Evolutionary conservation across 1,140 invertebrate species (phyloP), one percentile per base, ranked within the genome.

Genomic region (Rhynchophorus ferrugineus): DNA sequence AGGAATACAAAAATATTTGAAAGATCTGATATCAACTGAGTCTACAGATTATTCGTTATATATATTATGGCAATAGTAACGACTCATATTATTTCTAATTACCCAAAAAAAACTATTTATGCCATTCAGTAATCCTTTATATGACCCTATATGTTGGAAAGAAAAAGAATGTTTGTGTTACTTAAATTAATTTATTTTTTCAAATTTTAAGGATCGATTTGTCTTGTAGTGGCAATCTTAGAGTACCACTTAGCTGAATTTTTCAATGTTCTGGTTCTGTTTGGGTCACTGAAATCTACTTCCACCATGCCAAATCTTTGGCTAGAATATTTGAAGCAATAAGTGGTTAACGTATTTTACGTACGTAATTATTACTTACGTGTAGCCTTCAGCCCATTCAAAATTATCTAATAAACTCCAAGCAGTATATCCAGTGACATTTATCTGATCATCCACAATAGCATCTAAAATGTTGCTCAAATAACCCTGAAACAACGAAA

Each of bases 291-390:
- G 60, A 89, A 90, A 64, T 91, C 79, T 0, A 91, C 83, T 13
- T 80, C 73, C 60, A 83, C 81, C 0, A 91, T 61, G 1, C 88
- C 89, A 66, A 88, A 91, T 56, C 76, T 79, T 71, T 2, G 79
- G 80, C 70, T 53, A 75, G 75, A 66, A 58, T 50, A 67, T 60
- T 0, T n/a, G n/a, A 34, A 22, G 7, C 5, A 1, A 37, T 17
- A 5, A 41, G 11, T 3, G 7, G 6, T 17, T 41, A 3, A 9
- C 11, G 11, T 18, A 17, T 5, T 5, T 3, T 37, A 3, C 13
- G 11, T 3, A 18, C 2, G 11, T 17, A 39, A 39, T 3, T 13
- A 44, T 8, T 17, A 38, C 54, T 57, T 61, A 62, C 59, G 57
- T 56, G 35, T 57, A 62, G 2, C 44, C 51, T 43, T n/a, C 14